These are phyloP conservation scores for Julus scandinavius DNA, from an alignment of 2,888 invertebrate species.

Conservation along the genomic window DNA sequence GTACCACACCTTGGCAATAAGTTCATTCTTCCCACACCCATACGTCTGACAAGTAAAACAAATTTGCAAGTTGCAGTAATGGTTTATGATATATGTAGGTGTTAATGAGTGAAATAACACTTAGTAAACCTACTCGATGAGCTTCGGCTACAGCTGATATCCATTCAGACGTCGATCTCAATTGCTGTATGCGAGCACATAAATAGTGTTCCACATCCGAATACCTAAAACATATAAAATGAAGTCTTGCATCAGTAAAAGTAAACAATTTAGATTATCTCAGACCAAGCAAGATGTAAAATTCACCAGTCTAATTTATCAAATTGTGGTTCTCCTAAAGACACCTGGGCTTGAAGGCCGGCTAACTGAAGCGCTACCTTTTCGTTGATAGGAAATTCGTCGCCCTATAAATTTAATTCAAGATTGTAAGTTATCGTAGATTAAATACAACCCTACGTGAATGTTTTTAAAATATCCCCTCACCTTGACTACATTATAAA, in stretches of 20 bases:
- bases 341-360: constrained; percentile 92
- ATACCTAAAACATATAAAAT: constrained; percentile 69
- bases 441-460: neutral
- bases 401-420: constrained; percentile 72
- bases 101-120: neutral
- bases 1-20: constrained; percentile 93
- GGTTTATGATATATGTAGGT: neutral
- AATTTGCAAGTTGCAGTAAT: neutral
- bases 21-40: constrained; percentile 89
- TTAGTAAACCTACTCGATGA: constrained; percentile 63
- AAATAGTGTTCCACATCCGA: constrained; percentile 90
- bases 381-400: constrained; percentile 94
- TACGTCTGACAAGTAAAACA: constrained; percentile 68
- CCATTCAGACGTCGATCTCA: constrained; percentile 65
- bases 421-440: neutral
- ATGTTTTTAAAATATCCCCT: constrained; percentile 42
- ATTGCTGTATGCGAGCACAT: constrained; percentile 64
- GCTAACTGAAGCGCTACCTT: constrained; percentile 94
- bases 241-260: neutral
- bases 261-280: neutral
- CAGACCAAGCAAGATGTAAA: constrained; percentile 31
- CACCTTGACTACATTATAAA: constrained; percentile 94
- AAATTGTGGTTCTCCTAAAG: constrained; percentile 81
- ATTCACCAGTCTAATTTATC: constrained; percentile 64
- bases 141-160: constrained; percentile 65